These are phyloP conservation scores for Syngnathus rostellatus DNA, from an alignment of 2,797 vertebrate species.

Conservation along the genomic window DNA sequence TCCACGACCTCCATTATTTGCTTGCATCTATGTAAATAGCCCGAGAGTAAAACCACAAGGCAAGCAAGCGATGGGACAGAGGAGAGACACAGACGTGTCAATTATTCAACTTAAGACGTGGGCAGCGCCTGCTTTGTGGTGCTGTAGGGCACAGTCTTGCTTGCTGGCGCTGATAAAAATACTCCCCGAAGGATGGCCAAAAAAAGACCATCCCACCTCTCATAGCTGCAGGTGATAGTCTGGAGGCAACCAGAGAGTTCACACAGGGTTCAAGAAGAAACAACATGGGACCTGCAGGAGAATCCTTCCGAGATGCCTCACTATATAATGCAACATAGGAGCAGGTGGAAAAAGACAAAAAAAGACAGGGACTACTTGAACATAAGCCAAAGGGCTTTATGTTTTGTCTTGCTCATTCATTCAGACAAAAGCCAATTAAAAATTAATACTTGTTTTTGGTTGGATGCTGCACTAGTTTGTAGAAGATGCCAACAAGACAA, in stretches of 20 bases:
- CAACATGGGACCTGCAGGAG: too few species aligned
- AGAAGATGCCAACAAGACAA: neutral
- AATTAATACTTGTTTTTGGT: neutral
- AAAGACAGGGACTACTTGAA: neutral
- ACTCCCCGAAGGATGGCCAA: constrained; percentile 39
- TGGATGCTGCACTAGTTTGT: neutral
- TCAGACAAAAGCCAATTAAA: neutral
- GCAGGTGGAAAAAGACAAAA: too few species aligned
- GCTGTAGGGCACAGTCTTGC: constrained; percentile 40
- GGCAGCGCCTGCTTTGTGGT: constrained; percentile 13
- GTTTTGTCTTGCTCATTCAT: neutral
- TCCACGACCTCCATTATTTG: neutral
- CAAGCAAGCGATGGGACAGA: neutral
- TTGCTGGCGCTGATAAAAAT: constrained; percentile 51
- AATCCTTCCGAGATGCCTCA: neutral
- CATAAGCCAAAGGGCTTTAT: neutral
- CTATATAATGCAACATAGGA: too few species aligned
- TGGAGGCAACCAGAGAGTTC: constrained; percentile 25
- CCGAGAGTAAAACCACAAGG: neutral
- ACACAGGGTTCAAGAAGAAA: neutral
- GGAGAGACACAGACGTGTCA: constrained; percentile 22
- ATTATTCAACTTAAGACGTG: constrained; percentile 33
- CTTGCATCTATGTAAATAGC: constrained; percentile 1
- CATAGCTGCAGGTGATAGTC: constrained; percentile 36
- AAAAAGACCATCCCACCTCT: constrained; percentile 38